phyloP scores from a whole-genome alignment of 2,113 vertebrate genomes.

The Gambusia affinis region DNA sequence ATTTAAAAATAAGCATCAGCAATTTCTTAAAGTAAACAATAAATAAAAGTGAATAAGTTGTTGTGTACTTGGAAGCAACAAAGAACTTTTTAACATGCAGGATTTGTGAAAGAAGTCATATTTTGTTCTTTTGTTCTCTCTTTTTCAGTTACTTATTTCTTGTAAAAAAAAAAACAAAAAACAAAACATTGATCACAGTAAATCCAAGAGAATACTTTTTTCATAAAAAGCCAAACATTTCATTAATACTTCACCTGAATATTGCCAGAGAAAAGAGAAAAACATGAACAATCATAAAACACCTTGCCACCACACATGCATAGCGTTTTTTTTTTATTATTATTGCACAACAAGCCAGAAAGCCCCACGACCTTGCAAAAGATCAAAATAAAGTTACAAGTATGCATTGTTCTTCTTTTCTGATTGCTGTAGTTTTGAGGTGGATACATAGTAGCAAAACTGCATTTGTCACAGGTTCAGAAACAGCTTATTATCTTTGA shows the following conservation, averaged over 20 bases:
- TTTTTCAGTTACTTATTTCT: no score
- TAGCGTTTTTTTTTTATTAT: neutral
- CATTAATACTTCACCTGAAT: no score
- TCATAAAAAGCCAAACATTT: no score
- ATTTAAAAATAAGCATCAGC: neutral
- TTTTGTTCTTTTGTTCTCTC: no score
- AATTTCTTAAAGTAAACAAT: neutral
- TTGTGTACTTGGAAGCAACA: neutral
- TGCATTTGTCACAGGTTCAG: slow-evolving; percentile 20
- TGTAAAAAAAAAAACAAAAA: no score
- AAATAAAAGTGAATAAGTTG: neutral
- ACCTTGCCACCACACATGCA: no score
- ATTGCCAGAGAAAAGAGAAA: no score
- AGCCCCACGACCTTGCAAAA: neutral
- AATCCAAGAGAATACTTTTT: no score
- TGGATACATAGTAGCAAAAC: neutral
- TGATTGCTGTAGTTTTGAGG: neutral
- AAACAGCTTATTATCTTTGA: slow-evolving; percentile 41
- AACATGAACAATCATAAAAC: no score
- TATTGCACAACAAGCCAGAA: neutral
- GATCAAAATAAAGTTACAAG: neutral
- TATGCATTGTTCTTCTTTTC: neutral
- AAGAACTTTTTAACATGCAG: neutral
- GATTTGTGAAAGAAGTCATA: neutral
- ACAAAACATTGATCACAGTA: no score